Percentiles rank a stretch among this genome's conserved stretches.
Evolutionary conservation across 2,888 invertebrate species (phyloP).

Genomic region (Diarsia brunnea): DNA sequence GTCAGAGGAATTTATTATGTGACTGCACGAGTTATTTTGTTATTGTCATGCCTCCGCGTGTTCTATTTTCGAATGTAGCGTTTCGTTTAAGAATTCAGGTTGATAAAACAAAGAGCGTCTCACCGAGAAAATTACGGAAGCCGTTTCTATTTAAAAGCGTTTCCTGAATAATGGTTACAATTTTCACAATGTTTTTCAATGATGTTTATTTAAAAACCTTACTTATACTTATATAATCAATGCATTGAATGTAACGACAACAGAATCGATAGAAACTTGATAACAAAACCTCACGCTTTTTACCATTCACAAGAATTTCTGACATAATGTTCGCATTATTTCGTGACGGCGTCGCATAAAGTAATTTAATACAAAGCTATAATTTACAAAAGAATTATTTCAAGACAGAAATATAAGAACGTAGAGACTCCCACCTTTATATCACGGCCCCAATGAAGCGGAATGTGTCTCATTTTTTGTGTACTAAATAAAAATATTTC

Average conservation of each 20-base stretch:
- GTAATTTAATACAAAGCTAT: conserved; percentile 64
- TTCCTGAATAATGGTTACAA: conserved; percentile 29
- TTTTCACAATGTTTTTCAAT: conserved; percentile 25
- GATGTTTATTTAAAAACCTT: conserved; percentile 5
- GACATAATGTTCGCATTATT: conserved; percentile 55
- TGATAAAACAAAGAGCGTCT: conserved; percentile 48
- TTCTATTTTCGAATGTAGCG: conserved; percentile 38
- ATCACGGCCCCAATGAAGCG: conserved; percentile 65
- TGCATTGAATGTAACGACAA: not conserved
- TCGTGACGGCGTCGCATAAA: conserved; percentile 53
- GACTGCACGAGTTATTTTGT: conserved; percentile 27
- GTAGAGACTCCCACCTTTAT: conserved; percentile 60
- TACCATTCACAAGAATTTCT: conserved; percentile 45
- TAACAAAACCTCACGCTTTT: conserved; percentile 23
- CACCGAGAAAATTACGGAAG: conserved; percentile 36
- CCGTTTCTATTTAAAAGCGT: conserved; percentile 41
- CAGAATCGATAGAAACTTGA: conserved; percentile 28
- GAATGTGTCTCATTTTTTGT: conserved; percentile 75
- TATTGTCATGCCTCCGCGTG: conserved; percentile 14
- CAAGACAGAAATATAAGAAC: conserved; percentile 62
- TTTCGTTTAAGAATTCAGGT: conserved; percentile 51
- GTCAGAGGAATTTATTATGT: conserved; percentile 24
- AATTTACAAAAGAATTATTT: conserved; percentile 68
- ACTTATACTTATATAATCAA: not conserved
- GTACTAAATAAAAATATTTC: conserved; percentile 73